A percentile compares a stretch with the other conserved stretches of the same genome.
These are phyloP conservation scores for Garra rufa DNA, from an alignment of 2,113 vertebrate genomes.

Conservation along the genomic window DNA sequence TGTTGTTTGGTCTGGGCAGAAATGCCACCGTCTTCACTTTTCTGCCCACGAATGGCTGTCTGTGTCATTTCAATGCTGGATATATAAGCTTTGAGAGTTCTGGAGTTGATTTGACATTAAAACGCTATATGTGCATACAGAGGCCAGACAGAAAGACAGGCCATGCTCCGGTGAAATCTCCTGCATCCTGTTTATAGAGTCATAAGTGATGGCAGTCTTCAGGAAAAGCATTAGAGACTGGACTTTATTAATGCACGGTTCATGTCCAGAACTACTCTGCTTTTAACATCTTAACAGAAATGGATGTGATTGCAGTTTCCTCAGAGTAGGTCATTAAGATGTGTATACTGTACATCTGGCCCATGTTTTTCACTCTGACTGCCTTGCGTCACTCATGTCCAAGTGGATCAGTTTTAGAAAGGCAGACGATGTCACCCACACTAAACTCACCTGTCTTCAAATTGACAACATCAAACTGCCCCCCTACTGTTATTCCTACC, in stretches of 20 bases:
- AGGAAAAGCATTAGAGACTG: constrained; percentile 30
- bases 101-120: constrained; percentile 48
- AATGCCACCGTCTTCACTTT: constrained; percentile 42
- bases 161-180: not conserved
- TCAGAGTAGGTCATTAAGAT: constrained; percentile 42
- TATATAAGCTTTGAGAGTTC: constrained; percentile 47
- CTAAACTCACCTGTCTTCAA: constrained; percentile 55
- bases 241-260: constrained; percentile 57
- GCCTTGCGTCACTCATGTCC: constrained; percentile 46
- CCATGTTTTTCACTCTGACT: constrained; percentile 36
- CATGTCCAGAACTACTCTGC: constrained; percentile 51
- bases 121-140: constrained; percentile 32
- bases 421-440: constrained; percentile 40
- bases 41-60: constrained; percentile 35
- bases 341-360: constrained; percentile 18
- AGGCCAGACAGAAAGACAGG: not conserved
- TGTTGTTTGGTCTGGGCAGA: constrained; percentile 35
- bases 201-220: constrained; percentile 23
- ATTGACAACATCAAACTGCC: constrained; percentile 39
- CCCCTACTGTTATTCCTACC: constrained; percentile 28
- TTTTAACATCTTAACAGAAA: constrained; percentile 51
- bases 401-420: constrained; percentile 46
- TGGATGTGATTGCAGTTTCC: constrained; percentile 42
- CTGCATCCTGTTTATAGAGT: constrained; percentile 16
- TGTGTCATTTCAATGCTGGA: constrained; percentile 44